phyloP scores from a whole-genome alignment of 2,888 invertebrate genomes.

The Thelaira solivaga region DNA sequence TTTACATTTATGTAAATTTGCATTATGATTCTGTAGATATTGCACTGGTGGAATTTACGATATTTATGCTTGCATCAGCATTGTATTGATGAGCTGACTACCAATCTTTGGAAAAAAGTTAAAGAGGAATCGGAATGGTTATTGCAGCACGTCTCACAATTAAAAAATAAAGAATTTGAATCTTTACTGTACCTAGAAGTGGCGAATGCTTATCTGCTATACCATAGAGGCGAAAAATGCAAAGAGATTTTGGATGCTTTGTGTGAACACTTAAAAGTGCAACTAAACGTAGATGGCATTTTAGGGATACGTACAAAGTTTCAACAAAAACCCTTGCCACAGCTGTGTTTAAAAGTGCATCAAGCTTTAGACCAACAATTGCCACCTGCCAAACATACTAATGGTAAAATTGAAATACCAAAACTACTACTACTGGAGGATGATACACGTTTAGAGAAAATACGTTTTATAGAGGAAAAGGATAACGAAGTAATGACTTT shows the following conservation, averaged over 20 bases:
- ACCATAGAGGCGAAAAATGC: slow-evolving; percentile 84
- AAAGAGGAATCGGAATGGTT: slow-evolving; percentile 66
- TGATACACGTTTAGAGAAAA: slow-evolving; percentile 89
- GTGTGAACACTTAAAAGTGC: slow-evolving; percentile 81
- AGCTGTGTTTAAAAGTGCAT: slow-evolving; percentile 85
- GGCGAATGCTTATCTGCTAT: slow-evolving; percentile 84
- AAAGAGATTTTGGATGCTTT: slow-evolving; percentile 83
- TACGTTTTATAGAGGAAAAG: slow-evolving; percentile 82
- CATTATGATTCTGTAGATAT: slow-evolving; percentile 60
- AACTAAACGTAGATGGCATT: slow-evolving; percentile 84
- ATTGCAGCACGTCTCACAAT: slow-evolving; percentile 68
- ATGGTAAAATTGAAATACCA: slow-evolving; percentile 79
- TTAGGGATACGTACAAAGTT: slow-evolving; percentile 94
- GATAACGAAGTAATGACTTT: slow-evolving; percentile 78
- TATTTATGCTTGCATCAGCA: slow-evolving; percentile 85
- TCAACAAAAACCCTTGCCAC: slow-evolving; percentile 89
- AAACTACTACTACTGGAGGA: slow-evolving; percentile 87
- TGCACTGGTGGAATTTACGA: slow-evolving; percentile 84
- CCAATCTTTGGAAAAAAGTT: slow-evolving; percentile 79
- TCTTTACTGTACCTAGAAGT: slow-evolving; percentile 78
- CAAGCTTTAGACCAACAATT: slow-evolving; percentile 75
- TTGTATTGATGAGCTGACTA: slow-evolving; percentile 86
- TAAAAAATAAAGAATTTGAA: slow-evolving; percentile 74
- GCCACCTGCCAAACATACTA: slow-evolving; percentile 72
- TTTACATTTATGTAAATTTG: no score